A percentile compares a stretch with the other conserved stretches of the same genome.
phyloP scores from a whole-genome alignment of 2,113 vertebrate species.

The Pyxicephalus adspersus region DNA sequence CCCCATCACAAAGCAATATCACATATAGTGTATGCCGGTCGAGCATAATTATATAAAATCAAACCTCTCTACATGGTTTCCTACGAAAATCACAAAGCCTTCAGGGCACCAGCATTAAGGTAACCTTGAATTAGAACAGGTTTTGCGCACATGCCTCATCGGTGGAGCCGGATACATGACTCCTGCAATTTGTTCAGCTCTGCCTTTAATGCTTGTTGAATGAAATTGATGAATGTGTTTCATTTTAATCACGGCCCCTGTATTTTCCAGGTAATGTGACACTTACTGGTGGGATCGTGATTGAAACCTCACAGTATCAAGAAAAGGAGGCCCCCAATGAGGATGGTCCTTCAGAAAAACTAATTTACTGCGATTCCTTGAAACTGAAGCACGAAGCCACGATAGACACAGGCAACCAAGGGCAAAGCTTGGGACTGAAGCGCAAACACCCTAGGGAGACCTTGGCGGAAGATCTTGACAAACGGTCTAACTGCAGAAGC shows the following conservation, averaged over 20 bases:
- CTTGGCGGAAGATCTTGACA: slow-evolving; percentile 71
- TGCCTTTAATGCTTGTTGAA: neutral
- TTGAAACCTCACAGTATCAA: slow-evolving; percentile 65
- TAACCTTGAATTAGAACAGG: no score
- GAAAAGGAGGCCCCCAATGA: slow-evolving; percentile 71
- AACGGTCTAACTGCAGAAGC: slow-evolving; percentile 68
- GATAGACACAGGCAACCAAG: slow-evolving; percentile 64
- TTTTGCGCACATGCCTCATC: no score
- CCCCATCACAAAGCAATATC: no score
- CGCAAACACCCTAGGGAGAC: slow-evolving; percentile 74
- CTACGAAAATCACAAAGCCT: no score
- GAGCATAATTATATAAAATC: no score
- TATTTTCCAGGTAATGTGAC: slow-evolving; percentile 67
- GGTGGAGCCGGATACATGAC: no score
- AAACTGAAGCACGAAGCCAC: slow-evolving; percentile 60
- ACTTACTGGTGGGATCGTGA: slow-evolving; percentile 66
- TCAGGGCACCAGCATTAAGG: no score
- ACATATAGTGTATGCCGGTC: no score
- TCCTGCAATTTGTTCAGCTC: no score
- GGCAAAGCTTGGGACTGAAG: slow-evolving; percentile 76
- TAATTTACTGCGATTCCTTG: slow-evolving; percentile 61
- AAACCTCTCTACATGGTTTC: no score
- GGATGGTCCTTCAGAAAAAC: slow-evolving; percentile 72
- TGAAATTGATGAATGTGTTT: neutral
- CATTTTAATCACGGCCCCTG: neutral